Percentiles rank a stretch among this genome's conserved stretches.
phyloP scores from a whole-genome alignment of 2,797 vertebrate species.

The Pygocentrus nattereri region DNA sequence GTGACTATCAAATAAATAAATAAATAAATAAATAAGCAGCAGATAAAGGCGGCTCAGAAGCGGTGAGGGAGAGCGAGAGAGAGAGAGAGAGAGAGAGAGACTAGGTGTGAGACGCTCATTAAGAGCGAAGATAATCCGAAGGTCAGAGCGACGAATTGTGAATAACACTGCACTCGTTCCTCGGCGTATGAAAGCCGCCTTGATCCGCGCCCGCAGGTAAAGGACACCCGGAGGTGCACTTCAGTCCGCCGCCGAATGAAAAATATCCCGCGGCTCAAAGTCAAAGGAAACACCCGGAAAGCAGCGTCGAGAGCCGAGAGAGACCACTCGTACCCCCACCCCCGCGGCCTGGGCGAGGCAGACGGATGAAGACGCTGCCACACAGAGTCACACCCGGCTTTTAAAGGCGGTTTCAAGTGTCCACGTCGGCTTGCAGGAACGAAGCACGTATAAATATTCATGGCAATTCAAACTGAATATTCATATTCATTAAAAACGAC shows the following conservation, averaged over 20 bases:
- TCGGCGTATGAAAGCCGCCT: constrained; percentile 35
- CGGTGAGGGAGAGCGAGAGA: constrained; percentile 14
- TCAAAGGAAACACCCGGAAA: constrained; percentile 13
- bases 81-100: not conserved
- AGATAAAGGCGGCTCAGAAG: constrained; percentile 4
- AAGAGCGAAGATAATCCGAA: constrained; percentile 47
- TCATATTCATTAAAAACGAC: too few relatives aligned
- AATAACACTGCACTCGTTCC: constrained; percentile 27
- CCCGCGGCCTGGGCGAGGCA: not conserved
- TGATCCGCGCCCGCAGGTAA: constrained; percentile 27
- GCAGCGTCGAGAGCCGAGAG: not conserved
- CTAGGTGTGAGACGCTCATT: constrained; percentile 41
- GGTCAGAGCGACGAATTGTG: constrained; percentile 47
- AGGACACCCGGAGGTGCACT: constrained; percentile 33
- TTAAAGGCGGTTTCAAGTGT: too few relatives aligned
- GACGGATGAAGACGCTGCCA: too few relatives aligned
- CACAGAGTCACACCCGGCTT: too few relatives aligned
- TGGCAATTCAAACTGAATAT: too few relatives aligned
- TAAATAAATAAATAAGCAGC: constrained; percentile 15
- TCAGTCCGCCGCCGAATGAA: not conserved
- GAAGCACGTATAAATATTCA: too few relatives aligned
- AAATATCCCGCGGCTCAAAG: constrained; percentile 42
- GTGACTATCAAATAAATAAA: constrained; percentile 11
- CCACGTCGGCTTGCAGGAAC: too few relatives aligned
- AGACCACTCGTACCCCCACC: not conserved